Conservation (phyloP, 2,797 vertebrate genomes). For the Meriones psammophilus region DNA sequence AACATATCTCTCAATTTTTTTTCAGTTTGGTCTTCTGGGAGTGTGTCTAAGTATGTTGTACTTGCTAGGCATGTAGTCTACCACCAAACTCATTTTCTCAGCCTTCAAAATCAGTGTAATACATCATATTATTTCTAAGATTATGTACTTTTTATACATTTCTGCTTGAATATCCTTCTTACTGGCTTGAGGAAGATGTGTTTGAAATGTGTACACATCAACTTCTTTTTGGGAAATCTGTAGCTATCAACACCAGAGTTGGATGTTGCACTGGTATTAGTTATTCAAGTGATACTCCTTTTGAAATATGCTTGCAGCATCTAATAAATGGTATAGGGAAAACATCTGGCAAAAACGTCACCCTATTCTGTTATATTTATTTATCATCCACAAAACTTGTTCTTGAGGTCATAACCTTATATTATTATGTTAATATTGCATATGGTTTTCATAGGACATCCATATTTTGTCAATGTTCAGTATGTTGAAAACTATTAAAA, state of each 20-base stretch:
- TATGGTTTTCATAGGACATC: not conserved
- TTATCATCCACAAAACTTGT: not conserved
- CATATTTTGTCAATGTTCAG: not conserved
- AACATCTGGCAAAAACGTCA: not conserved
- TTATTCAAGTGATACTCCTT: not conserved
- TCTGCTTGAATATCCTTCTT: not conserved
- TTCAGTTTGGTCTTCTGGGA: not conserved
- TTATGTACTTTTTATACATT: not conserved
- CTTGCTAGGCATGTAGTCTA: not conserved
- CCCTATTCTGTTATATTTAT: not conserved
- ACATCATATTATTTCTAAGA: not conserved
- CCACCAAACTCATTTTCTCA: not conserved
- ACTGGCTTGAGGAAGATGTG: not conserved
- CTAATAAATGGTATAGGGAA: not conserved
- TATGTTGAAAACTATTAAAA: not conserved
- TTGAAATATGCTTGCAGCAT: not conserved
- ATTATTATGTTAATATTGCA: not conserved
- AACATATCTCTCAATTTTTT: not conserved
- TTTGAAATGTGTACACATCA: not conserved
- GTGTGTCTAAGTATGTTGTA: not conserved
- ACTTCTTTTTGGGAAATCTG: not conserved
- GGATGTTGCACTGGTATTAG: not conserved
- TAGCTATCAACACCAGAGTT: not conserved
- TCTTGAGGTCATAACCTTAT: not conserved
- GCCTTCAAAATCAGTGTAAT: not conserved